Conservation (phyloP, 1,140 invertebrate genomes). For the Carposina sasakii region DNA sequence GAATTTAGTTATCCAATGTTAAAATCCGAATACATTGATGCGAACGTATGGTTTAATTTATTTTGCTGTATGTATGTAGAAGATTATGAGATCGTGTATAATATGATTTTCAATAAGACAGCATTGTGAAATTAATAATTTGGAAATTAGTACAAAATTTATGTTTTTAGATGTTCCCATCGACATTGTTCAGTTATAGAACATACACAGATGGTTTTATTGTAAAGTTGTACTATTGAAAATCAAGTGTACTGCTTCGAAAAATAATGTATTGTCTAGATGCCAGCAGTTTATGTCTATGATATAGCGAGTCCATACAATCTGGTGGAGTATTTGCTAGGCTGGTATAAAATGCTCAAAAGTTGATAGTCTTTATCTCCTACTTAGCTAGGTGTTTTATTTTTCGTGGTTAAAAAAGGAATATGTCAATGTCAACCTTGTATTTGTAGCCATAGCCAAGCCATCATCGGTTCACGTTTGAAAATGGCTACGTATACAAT, state of each 20-base stretch:
- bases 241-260: conserved; percentile 43
- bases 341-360: conserved; percentile 57
- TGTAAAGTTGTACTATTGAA: conserved; percentile 34
- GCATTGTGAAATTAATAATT: conserved; percentile 16
- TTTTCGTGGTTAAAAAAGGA: conserved; percentile 1
- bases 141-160: conserved; percentile 13
- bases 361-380: conserved; percentile 39
- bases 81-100: conserved; percentile 30
- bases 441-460: neutral
- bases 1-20: conserved; percentile 53
- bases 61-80: conserved; percentile 42
- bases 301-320: conserved; percentile 43
- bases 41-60: conserved; percentile 43
- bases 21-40: conserved; percentile 56
- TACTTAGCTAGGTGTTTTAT: no score
- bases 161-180: conserved; percentile 5
- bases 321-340: conserved; percentile 44
- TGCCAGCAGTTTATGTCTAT: conserved; percentile 44
- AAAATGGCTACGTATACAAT: neutral
- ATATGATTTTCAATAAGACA: conserved; percentile 6
- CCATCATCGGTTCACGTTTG: neutral
- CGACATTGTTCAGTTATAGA: conserved; percentile 10
- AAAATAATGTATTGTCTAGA: conserved; percentile 52
- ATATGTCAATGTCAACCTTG: neutral
- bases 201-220: conserved; percentile 20